A percentile compares a stretch with the other conserved stretches of the same genome.
phyloP scores from a whole-genome alignment of 2,113 vertebrate genomes.

The Poeciliopsis occidentalis region DNA sequence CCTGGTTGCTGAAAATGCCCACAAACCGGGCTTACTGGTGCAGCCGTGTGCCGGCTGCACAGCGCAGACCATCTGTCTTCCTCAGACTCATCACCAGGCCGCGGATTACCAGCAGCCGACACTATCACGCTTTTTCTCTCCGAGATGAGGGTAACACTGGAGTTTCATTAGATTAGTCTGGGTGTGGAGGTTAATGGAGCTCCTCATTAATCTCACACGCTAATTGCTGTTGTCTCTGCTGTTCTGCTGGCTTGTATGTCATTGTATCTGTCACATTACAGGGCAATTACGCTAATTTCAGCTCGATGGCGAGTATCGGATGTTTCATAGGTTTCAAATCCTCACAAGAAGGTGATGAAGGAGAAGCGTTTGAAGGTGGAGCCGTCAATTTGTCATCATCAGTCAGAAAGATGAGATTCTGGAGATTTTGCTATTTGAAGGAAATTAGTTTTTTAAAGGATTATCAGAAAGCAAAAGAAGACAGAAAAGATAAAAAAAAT shows the following conservation, averaged over 20 bases:
- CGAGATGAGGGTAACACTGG: constrained; percentile 25
- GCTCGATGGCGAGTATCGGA: neutral
- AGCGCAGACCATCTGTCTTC: constrained; percentile 58
- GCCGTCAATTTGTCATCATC: neutral
- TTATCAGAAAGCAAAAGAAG: neutral
- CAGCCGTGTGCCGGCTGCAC: constrained; percentile 28
- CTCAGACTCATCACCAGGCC: constrained; percentile 36
- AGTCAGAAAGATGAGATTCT: neutral
- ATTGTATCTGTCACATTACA: constrained; percentile 27
- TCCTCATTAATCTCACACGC: constrained; percentile 35
- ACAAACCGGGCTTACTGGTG: constrained; percentile 35
- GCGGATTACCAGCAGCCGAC: constrained; percentile 49
- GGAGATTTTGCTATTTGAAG: neutral
- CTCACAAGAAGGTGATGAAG: neutral
- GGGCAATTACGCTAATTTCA: constrained; percentile 9
- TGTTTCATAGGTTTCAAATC: neutral
- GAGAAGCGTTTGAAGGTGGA: neutral
- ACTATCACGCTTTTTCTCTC: neutral
- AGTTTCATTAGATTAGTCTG: constrained; percentile 48
- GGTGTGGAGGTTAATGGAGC: constrained; percentile 46
- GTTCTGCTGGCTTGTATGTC: constrained; percentile 1
- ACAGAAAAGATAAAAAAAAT: neutral
- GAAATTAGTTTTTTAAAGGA: neutral
- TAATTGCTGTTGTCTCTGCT: constrained; percentile 25
- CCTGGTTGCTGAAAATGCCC: constrained; percentile 41